Evolutionary conservation across 2,888 invertebrate species (phyloP), one percentile per base, ranked within the genome.

Genomic region (Hedya salicella): DNA sequence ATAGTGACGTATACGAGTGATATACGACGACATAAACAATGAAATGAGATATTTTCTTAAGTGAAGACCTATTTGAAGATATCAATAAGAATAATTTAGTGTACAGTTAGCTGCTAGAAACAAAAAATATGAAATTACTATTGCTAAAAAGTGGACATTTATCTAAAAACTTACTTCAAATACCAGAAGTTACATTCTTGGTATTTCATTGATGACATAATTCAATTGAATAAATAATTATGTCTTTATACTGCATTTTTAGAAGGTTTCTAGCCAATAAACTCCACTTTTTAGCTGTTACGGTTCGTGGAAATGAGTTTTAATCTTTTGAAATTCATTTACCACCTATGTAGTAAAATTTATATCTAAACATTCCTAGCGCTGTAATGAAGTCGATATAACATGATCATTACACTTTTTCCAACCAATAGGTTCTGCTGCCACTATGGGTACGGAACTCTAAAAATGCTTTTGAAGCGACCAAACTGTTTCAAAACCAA

Each of bases 1-100:
- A 36, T 36, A 32, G 48, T 50, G 42, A 8, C 49, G 54, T 57
- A 32, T 65, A 53, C 25, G 36, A 25, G 56, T 67, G 62, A n/a
- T 50, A 16, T 21, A 25, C 6, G 17, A 48, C 13, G 39, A 21
- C 19, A 46, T n/a, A n/a, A 50, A 40, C 53, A 39, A 48, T 61
- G 30, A 42, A 53, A 59, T 44, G 39, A 52, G 46, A 65, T 65
- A 65, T 65, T 65, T 53, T 65, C 65, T 17, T 65, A 65, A 62
- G 52, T 13, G 25, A 36, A 57, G 44, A 59, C 19, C 52, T 64
- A 19, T 25, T 49, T 6, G 40, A 56, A 54, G 25, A 61, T 62
- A 56, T 66, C 53, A 54, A 16, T 66, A 62, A 61, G 48, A 19
- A 30, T 54, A 66, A 60, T 49, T 60, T 16, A 49, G 32, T 48